phyloP scores from a whole-genome alignment of 1,140 invertebrate species.

The Plutomurus gul region DNA sequence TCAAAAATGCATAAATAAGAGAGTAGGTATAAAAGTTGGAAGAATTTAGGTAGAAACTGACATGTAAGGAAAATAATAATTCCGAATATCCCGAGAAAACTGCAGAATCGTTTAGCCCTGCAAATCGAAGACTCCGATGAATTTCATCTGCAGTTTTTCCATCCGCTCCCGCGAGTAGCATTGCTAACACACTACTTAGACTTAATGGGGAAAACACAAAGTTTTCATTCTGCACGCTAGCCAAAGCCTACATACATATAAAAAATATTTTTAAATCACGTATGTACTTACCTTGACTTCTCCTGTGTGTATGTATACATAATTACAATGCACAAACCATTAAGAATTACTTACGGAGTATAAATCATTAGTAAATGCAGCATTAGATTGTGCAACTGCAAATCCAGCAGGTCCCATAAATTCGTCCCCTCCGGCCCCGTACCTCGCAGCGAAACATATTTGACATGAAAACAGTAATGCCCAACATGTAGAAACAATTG shows the following conservation, averaged over 20 bases:
- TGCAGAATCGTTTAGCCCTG: neutral
- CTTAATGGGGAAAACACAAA: constrained; percentile 33
- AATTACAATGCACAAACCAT: no score
- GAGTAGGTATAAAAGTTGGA: neutral
- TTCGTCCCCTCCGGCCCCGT: neutral
- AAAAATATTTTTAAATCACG: neutral
- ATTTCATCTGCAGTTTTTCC: constrained; percentile 27
- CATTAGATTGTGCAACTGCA: neutral
- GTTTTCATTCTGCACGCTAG: neutral
- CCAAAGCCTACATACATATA: neutral
- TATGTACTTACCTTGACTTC: no score
- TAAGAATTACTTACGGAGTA: neutral
- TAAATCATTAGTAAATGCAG: neutral
- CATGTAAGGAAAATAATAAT: constrained; percentile 19
- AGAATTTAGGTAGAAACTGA: neutral
- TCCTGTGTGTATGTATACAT: no score
- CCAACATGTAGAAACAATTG: no score
- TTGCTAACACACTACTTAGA: neutral
- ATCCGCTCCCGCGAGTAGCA: constrained; percentile 19
- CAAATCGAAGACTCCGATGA: neutral
- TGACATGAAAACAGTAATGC: neutral
- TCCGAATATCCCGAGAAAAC: constrained; percentile 1
- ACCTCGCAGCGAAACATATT: neutral
- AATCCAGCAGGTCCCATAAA: neutral
- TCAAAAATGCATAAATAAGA: no score